Percentiles rank a stretch among this genome's conserved stretches.
Evolutionary conservation across 2,797 vertebrate genomes (phyloP).

Genomic region (Pogonophryne albipinna): DNA sequence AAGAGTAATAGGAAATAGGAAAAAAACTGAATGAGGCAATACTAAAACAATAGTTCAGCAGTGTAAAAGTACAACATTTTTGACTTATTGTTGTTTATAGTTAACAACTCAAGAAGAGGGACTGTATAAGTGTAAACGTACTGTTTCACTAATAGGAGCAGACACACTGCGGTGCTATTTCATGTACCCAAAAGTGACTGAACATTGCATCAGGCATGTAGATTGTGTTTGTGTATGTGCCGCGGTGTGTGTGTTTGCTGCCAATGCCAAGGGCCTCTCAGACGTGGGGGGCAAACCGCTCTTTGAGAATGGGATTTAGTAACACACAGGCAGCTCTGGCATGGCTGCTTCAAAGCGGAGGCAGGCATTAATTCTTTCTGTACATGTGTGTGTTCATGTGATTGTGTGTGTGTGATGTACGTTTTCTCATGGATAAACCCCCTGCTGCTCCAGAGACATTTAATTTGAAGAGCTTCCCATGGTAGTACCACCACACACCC

Average conservation of each 20-base stretch:
- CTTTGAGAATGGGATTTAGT: conserved; percentile 83
- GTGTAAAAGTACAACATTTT: conserved; percentile 27
- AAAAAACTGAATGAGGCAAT: conserved; percentile 54
- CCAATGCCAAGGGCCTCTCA: conserved; percentile 74
- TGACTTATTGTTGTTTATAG: conserved; percentile 26
- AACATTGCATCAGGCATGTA: conserved; percentile 81
- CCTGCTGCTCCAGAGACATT: conserved; percentile 35
- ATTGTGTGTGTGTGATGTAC: conserved; percentile 49
- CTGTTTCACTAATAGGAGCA: conserved; percentile 56
- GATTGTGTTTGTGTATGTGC: conserved; percentile 72
- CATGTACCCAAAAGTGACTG: conserved; percentile 72
- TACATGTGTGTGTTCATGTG: conserved; percentile 46
- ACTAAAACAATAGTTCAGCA: conserved; percentile 51
- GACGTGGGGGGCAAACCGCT: conserved; percentile 76
- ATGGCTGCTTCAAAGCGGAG: conserved; percentile 75
- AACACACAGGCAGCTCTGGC: conserved; percentile 72
- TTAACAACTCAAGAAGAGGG: conserved; percentile 51
- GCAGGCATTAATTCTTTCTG: conserved; percentile 58
- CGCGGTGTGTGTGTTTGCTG: conserved; percentile 56
- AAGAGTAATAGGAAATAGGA: conserved; percentile 29
- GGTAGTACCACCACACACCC: conserved; percentile 22
- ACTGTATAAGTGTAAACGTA: conserved; percentile 45
- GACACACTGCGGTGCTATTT: conserved; percentile 58
- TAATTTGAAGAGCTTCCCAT: conserved; percentile 52
- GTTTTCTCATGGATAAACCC: conserved; percentile 59